Evolutionary conservation across 1,140 invertebrate species (phyloP), one percentile per base, ranked within the genome.

Genomic region (Lucilia cuprina): DNA sequence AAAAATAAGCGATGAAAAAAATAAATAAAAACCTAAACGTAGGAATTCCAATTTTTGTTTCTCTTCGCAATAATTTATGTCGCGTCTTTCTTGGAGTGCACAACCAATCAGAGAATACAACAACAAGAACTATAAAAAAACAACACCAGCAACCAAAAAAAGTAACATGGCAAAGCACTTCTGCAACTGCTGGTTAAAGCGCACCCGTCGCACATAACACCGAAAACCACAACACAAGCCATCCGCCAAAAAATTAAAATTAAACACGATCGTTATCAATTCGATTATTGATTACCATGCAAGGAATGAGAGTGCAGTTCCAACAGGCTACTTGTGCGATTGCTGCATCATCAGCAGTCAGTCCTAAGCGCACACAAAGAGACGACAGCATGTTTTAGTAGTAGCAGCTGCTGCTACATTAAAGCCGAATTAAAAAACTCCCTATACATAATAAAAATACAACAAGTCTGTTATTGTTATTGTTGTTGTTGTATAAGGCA

Each of bases 231-330:
- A 65, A 65, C 47, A 80, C 77, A 80, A 78, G 75, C 35, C 41
- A 78, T 41, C 77, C 41, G 70, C 83, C 80, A 74, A 84, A 84
- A 78, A 84, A 84, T 82, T 34, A 78, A 78, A 78, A 84, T 74
- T 74, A 84, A 84, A 84, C 84, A 89, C 88, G 88, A 90, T 89
- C 88, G 89, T 90, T 89, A 90, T 89, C 89, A 87, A 85, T 88
- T 86, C 87, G 88, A 89, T 89, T 89, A 89, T 89, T 89, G 88
- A 89, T 89, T 89, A 89, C 88, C 86, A 85, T 83, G 84, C 85
- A 75, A 82, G 82, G 84, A 84, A 84, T 84, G 80, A 84, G 84
- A 83, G 84, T 84, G 84, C 84, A 80, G 25, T 80, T 80, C 77
- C 77, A 80, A 49, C 77, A 80, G n/a, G 77, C 41, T 80, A 80